These are phyloP conservation scores for Hippocampus zosterae DNA, from an alignment of 2,113 vertebrate species.

Conservation along the genomic window DNA sequence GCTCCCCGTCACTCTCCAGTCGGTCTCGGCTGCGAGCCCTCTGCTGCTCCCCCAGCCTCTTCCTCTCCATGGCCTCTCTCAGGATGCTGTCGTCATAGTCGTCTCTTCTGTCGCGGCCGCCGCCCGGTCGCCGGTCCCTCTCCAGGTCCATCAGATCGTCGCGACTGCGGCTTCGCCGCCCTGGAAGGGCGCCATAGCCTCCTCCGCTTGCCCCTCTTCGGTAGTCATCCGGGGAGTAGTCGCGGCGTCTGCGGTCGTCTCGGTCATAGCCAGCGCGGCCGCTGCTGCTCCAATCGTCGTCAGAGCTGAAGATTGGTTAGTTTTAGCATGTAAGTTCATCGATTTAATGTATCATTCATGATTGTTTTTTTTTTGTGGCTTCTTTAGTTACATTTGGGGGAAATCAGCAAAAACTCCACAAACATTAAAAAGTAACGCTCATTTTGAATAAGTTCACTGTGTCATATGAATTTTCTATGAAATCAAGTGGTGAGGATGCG, in stretches of 20 bases:
- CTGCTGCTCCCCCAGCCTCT: slow-evolving; percentile 72
- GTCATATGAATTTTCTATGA: no score
- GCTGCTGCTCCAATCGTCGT: slow-evolving; percentile 70
- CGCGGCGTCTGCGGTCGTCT: slow-evolving; percentile 57
- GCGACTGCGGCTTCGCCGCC: slow-evolving; percentile 77
- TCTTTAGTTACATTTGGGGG: no score
- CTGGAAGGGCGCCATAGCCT: slow-evolving; percentile 32
- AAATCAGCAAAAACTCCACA: no score
- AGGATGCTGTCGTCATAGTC: slow-evolving; percentile 78
- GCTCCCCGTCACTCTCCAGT: slow-evolving; percentile 69
- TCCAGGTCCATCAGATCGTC: slow-evolving; percentile 78
- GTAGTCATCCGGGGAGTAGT: slow-evolving; percentile 62
- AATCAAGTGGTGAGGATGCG: no score
- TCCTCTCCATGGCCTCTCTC: slow-evolving; percentile 80
- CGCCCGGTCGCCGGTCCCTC: slow-evolving; percentile 27
- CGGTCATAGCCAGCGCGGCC: slow-evolving; percentile 55
- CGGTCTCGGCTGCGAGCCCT: slow-evolving; percentile 70
- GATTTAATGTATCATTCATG: no score
- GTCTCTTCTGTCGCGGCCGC: slow-evolving; percentile 32
- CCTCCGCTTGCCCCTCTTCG: slow-evolving; percentile 23
- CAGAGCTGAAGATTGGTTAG: slow-evolving; percentile 49
- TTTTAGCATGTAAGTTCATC: not conserved
- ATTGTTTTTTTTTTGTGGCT: no score
- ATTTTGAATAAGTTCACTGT: no score
- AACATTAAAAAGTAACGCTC: no score